These are phyloP conservation scores for Cyprinella venusta DNA, from an alignment of 2,797 vertebrate species.

Conservation along the genomic window DNA sequence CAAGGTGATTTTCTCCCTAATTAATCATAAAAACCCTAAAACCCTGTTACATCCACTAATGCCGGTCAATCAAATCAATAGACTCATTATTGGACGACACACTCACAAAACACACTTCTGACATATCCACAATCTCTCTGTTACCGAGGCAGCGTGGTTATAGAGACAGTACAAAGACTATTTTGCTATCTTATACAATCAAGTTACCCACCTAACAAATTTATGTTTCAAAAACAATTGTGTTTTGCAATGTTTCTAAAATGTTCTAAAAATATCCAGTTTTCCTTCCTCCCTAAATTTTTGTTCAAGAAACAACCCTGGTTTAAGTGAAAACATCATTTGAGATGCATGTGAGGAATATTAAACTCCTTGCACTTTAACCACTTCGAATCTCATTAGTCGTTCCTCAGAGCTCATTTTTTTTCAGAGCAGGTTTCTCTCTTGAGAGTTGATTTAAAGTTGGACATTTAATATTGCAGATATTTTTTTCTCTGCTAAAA, in stretches of 20 bases:
- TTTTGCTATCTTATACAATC: background rate
- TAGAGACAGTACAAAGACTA: no score
- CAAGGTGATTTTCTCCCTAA: slow-evolving; percentile 74
- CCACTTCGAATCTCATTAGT: slow-evolving; percentile 12
- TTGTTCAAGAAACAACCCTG: background rate
- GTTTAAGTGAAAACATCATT: background rate
- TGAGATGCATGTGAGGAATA: slow-evolving; percentile 7
- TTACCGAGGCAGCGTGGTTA: background rate
- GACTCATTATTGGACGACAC: slow-evolving; percentile 56
- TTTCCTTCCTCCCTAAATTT: background rate
- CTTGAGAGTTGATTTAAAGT: slow-evolving; percentile 38
- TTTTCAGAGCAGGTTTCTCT: slow-evolving; percentile 6
- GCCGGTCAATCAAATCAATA: slow-evolving; percentile 60
- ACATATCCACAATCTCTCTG: slow-evolving; percentile 5
- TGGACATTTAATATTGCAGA: slow-evolving; percentile 44
- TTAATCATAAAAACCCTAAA: slow-evolving; percentile 77
- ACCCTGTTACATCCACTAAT: slow-evolving; percentile 60
- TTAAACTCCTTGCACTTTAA: slow-evolving; percentile 23
- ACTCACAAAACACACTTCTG: slow-evolving; percentile 24
- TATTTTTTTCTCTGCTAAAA: slow-evolving; percentile 34
- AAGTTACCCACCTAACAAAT: background rate
- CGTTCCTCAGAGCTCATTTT: background rate
- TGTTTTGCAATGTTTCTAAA: background rate
- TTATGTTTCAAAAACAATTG: background rate
- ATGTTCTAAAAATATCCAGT: background rate